Conservation (phyloP, 2,888 invertebrate genomes). For the Yponomeuta evonymella region DNA sequence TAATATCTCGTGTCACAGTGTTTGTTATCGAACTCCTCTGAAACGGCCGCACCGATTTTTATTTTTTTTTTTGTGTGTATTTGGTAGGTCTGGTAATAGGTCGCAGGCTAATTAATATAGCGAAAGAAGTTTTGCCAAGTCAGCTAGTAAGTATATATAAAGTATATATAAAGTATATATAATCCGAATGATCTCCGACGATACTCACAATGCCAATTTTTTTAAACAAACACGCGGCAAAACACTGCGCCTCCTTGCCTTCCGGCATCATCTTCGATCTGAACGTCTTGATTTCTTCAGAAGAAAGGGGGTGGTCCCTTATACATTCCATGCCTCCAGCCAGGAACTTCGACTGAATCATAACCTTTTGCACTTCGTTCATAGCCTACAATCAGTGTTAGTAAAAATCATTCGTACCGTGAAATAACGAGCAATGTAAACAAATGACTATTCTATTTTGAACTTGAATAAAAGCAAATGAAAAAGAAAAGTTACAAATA, state of each 20-base stretch:
- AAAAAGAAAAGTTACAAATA: no score
- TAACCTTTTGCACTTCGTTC: constrained; percentile 34
- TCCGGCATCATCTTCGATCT: constrained; percentile 43
- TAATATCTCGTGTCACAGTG: no score
- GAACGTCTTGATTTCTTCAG: constrained; percentile 39
- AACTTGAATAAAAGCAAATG: not conserved
- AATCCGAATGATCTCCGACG: no score
- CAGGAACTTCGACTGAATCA: constrained; percentile 40
- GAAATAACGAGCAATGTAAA: not conserved
- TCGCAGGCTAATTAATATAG: no score
- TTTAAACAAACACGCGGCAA: constrained; percentile 45
- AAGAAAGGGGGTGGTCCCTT: constrained; percentile 37
- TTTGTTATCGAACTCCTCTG: no score
- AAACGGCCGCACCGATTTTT: no score
- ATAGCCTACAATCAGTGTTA: constrained; percentile 32
- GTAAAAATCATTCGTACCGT: not conserved
- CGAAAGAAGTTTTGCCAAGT: no score
- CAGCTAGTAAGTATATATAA: no score
- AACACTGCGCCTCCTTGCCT: constrained; percentile 42
- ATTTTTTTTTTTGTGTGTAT: no score
- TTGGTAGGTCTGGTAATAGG: no score
- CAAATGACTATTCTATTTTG: not conserved
- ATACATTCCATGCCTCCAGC: constrained; percentile 40
- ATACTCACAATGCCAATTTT: constrained; percentile 45
- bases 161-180: no score